A percentile compares a stretch with the other conserved stretches of the same genome.
phyloP scores from a whole-genome alignment of 2,797 vertebrate genomes.

The Neostethus bicornis region DNA sequence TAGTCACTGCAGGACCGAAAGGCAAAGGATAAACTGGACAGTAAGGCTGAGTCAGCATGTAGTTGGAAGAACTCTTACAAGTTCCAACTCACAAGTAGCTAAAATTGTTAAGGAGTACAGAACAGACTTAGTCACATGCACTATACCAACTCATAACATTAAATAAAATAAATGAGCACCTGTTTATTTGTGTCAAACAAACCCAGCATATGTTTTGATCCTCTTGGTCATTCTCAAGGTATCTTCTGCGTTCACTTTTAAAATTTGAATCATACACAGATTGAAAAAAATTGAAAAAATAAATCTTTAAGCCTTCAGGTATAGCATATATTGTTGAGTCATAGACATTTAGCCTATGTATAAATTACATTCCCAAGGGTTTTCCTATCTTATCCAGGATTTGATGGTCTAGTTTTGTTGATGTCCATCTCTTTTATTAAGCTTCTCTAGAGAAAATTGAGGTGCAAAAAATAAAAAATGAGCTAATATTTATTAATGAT shows the following conservation, averaged over 20 bases:
- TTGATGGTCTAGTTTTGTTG: no score
- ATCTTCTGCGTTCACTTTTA: slow-evolving; percentile 27
- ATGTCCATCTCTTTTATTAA: no score
- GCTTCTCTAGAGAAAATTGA: no score
- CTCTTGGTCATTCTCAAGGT: slow-evolving; percentile 32
- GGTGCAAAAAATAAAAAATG: no score
- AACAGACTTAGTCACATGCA: neutral
- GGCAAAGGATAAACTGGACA: slow-evolving; percentile 33
- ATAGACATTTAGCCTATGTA: no score
- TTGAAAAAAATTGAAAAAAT: no score
- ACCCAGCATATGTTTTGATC: slow-evolving; percentile 21
- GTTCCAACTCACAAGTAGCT: slow-evolving; percentile 37
- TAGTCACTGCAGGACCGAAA: slow-evolving; percentile 25
- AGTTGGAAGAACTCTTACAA: slow-evolving; percentile 9
- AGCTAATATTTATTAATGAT: no score
- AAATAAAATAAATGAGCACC: slow-evolving; percentile 61
- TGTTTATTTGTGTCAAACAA: slow-evolving; percentile 57
- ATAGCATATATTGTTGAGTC: no score
- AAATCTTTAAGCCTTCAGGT: no score
- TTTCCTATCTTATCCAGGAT: no score
- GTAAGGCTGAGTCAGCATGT: slow-evolving; percentile 31
- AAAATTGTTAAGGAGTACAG: slow-evolving; percentile 37
- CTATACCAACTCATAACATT: slow-evolving; percentile 45
- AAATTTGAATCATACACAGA: neutral
- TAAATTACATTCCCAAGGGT: no score